Base-by-base conservation (phyloP, 23 tunicate genomes). In the Trididemnum miniatum region DNA sequence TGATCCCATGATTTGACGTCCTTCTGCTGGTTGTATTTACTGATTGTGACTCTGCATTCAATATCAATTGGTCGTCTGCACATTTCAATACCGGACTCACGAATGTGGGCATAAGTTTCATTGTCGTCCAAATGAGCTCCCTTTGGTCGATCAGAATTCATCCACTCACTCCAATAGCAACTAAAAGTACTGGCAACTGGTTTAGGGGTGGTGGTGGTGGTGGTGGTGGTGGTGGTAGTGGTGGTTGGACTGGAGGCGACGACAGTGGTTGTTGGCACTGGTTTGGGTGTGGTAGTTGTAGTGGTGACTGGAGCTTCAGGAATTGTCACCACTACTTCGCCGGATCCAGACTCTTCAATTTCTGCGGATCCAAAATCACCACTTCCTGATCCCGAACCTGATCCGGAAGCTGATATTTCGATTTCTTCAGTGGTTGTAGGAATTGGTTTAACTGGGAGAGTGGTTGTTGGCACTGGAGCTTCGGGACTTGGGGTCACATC, bases 81-180 rank as follows among this genome's bases (percentile, higher is more conserved):
- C 64, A 92, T 51, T 29, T 87, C 85, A 28, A 35, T 23, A 5
- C 85, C 92, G 1, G 44, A 22, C 22, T 65, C 50, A 37, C 65
- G 65, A 22, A 92, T 60, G 54, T 83, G 89, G 20, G 85, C 82
- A 35, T 64, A 87, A 15, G 88, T 83, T 72, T 92, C 97, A 57
- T 87, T 82, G 79, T 92, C 97, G 38, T 92, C 85, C 3, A 83
- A 51, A 29, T 87, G 54, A 22, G 97, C 92, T n/a, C 83, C 69
- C 71, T 92, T 92, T 40, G 97, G 97, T 4, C 29, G 51, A 34
- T 83, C 92, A 1, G 97, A 87, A 52, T 64, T 87, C 25, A 87
- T 83, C 97, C 97, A 92, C 25, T 87, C 79, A 3, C 89, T 83
- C 97, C 97, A 92, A 15, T 78, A 62, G 37, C 97, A 91, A n/a